Percentiles rank a stretch among this genome's conserved stretches.
These are phyloP conservation scores for Scolopax bukidnonensis DNA, from an alignment of 2,797 vertebrate genomes.

Conservation along the genomic window DNA sequence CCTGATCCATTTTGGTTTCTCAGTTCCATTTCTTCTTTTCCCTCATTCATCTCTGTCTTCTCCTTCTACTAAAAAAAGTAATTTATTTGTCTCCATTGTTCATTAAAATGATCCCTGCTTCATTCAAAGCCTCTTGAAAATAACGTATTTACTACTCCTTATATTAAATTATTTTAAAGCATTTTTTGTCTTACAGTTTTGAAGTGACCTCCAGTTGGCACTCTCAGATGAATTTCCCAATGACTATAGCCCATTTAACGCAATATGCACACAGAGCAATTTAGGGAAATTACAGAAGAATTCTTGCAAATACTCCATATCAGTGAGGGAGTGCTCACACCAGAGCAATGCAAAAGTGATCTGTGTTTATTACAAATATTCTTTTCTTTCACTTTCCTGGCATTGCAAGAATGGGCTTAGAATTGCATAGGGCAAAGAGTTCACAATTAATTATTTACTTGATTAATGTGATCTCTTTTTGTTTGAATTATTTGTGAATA, in stretches of 20 bases:
- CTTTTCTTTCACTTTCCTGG: not conserved
- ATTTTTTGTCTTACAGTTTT: not conserved
- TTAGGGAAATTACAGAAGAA: constrained; percentile 13
- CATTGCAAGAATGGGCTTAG: not conserved
- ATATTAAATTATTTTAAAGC: constrained; percentile 29
- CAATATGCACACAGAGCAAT: not conserved
- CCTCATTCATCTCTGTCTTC: not conserved
- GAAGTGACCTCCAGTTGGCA: constrained; percentile 9
- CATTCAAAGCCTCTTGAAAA: constrained; percentile 54
- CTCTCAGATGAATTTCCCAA: not conserved
- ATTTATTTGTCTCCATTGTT: constrained; percentile 13
- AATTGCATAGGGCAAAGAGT: not conserved
- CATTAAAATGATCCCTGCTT: constrained; percentile 29
- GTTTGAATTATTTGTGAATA: not conserved
- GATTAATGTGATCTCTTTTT: not conserved
- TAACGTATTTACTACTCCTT: constrained; percentile 39
- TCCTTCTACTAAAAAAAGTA: constrained; percentile 16
- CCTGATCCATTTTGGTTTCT: constrained; percentile 22
- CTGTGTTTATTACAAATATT: constrained; percentile 3
- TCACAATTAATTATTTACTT: not conserved
- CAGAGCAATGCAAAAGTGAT: constrained; percentile 7
- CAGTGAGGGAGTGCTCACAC: not conserved
- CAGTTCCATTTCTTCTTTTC: not conserved
- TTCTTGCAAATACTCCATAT: not conserved
- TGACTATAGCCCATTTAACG: not conserved